phyloP scores from a whole-genome alignment of 2,888 invertebrate genomes.

The Tachina lurida region DNA sequence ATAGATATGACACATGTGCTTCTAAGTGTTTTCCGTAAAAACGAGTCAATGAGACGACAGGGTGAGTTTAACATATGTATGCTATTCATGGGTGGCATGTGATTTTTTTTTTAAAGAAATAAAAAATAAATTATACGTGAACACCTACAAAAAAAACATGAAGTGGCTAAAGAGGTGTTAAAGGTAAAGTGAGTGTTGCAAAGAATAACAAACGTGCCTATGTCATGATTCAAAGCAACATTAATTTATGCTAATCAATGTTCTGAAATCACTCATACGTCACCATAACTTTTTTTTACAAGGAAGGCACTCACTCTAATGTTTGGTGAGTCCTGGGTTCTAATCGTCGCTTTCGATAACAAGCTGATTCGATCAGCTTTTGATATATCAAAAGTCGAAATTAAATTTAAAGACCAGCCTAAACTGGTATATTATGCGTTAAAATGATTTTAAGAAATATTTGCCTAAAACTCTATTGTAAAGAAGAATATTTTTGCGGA shows the following conservation, averaged over 20 bases:
- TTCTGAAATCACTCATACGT: slow-evolving; percentile 9
- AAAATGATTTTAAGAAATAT: too few relatives aligned
- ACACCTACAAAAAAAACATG: slow-evolving; percentile 6
- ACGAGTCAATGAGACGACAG: neutral
- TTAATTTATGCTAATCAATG: slow-evolving; percentile 40
- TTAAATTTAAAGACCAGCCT: too few relatives aligned
- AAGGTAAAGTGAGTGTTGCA: slow-evolving; percentile 28
- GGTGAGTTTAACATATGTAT: slow-evolving; percentile 38
- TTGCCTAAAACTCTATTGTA: too few relatives aligned
- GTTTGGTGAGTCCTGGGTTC: too few relatives aligned
- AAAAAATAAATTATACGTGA: slow-evolving; percentile 1
- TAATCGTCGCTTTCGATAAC: too few relatives aligned
- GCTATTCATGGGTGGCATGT: slow-evolving; percentile 6
- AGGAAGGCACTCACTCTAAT: neutral
- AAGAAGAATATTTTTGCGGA: too few relatives aligned
- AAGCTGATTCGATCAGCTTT: too few relatives aligned
- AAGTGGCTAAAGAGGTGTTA: slow-evolving; percentile 37
- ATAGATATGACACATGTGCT: slow-evolving; percentile 65
- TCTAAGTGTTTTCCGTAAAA: slow-evolving; percentile 40
- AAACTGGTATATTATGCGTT: too few relatives aligned
- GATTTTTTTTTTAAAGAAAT: neutral
- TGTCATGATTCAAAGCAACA: neutral
- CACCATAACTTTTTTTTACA: neutral
- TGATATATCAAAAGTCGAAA: too few relatives aligned
- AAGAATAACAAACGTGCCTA: slow-evolving; percentile 36